Evolutionary conservation across 2,113 vertebrate genomes (phyloP).

Genomic region (Rhynchomys soricoides): DNA sequence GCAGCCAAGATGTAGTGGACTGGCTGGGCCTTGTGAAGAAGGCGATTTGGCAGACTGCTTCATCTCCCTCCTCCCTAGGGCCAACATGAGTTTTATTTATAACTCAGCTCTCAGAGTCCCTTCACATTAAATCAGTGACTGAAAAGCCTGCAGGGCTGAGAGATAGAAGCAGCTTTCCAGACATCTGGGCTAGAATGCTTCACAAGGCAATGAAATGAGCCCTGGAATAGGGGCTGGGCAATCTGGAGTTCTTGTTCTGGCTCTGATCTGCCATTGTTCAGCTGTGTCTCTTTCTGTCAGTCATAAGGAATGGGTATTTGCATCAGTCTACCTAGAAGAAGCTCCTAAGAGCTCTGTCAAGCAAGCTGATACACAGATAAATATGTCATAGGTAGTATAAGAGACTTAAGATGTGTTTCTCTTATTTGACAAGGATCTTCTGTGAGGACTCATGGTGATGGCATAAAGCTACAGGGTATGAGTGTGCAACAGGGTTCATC

Average conservation of each 20-base stretch:
- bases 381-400: not conserved
- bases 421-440: not conserved
- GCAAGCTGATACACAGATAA: not conserved
- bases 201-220: not conserved
- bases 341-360: not conserved
- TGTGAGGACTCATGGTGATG: not conserved
- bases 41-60: not conserved
- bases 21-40: not conserved
- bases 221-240: not conserved
- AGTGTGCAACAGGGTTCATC: accelerated
- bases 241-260: not conserved
- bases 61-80: not conserved
- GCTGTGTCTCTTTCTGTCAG: not conserved
- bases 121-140: slow-evolving; percentile 11
- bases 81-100: not conserved
- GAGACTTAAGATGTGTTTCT: not conserved
- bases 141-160: not conserved
- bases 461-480: not conserved
- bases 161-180: not conserved
- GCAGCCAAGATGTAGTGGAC: too few species aligned
- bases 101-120: not conserved
- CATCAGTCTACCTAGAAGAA: not conserved
- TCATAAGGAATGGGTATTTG: not conserved
- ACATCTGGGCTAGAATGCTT: not conserved
- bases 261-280: not conserved